Evolutionary conservation across 2,888 invertebrate species (phyloP).

Genomic region (Drosophila phalerata): DNA sequence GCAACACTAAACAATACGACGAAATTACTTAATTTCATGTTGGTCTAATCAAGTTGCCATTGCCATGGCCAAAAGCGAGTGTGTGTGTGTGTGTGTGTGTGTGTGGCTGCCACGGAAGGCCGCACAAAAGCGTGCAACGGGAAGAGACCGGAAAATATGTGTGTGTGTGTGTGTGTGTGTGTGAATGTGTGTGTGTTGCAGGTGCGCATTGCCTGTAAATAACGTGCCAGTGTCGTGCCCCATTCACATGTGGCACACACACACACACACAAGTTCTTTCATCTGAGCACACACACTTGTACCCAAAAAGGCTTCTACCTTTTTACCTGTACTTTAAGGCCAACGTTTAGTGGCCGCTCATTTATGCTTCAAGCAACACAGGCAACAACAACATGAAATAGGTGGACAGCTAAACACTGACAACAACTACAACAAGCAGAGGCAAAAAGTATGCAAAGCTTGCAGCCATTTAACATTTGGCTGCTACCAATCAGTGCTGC

Average conservation of each 20-base stretch:
- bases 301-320: conserved; percentile 24
- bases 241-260: conserved; percentile 40
- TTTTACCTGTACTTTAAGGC: conserved; percentile 22
- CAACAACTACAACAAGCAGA: too few species aligned
- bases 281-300: conserved; percentile 13
- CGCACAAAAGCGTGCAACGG: conserved; percentile 64
- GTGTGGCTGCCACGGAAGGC: conserved; percentile 62
- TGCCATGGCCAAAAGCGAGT: conserved; percentile 42
- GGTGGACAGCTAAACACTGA: conserved; percentile 72
- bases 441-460: conserved; percentile 37
- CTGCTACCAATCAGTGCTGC: conserved; percentile 14
- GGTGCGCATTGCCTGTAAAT: conserved; percentile 49
- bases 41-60: conserved; percentile 82
- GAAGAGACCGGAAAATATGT: conserved; percentile 20
- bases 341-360: conserved; percentile 74
- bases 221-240: conserved; percentile 63
- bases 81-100: conserved; percentile 29
- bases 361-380: conserved; percentile 53
- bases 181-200: conserved; percentile 26
- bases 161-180: conserved; percentile 17
- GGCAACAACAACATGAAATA: conserved; percentile 68
- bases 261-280: conserved; percentile 17
- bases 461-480: conserved; percentile 49
- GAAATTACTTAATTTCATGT: conserved; percentile 81
- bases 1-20: conserved; percentile 73